phyloP scores from a whole-genome alignment of 2,797 vertebrate genomes.

The Macropus fuliginosus region DNA sequence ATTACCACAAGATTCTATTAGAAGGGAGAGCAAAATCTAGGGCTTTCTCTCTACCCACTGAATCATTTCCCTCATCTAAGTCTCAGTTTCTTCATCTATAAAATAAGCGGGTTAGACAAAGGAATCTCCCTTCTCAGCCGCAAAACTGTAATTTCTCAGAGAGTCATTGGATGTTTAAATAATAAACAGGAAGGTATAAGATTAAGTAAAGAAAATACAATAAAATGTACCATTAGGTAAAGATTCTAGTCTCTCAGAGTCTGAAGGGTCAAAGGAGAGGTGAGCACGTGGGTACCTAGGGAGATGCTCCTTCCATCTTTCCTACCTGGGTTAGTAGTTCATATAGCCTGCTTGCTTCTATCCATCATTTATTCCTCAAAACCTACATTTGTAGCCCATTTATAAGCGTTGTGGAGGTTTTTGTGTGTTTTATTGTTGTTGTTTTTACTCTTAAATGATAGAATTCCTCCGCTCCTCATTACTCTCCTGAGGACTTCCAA shows the following conservation, averaged over 20 bases:
- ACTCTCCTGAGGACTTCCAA: slow-evolving; percentile 55
- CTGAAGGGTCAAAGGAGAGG: background rate
- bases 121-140: background rate
- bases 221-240: background rate
- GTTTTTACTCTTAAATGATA: slow-evolving; percentile 58
- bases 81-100: background rate
- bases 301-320: background rate
- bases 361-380: background rate
- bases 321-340: background rate
- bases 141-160: background rate
- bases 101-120: background rate
- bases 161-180: background rate
- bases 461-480: slow-evolving; percentile 44
- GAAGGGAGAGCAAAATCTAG: background rate
- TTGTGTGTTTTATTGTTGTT: slow-evolving; percentile 7
- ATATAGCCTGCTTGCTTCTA: background rate
- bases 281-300: background rate
- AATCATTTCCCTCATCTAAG: background rate
- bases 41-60: background rate
- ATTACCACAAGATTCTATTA: background rate
- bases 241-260: background rate
- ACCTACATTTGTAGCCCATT: background rate
- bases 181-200: background rate
- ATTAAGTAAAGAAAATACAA: background rate
- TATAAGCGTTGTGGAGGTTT: background rate